phyloP scores from a whole-genome alignment of 1,140 invertebrate species.

The Ceratina calcarata region DNA sequence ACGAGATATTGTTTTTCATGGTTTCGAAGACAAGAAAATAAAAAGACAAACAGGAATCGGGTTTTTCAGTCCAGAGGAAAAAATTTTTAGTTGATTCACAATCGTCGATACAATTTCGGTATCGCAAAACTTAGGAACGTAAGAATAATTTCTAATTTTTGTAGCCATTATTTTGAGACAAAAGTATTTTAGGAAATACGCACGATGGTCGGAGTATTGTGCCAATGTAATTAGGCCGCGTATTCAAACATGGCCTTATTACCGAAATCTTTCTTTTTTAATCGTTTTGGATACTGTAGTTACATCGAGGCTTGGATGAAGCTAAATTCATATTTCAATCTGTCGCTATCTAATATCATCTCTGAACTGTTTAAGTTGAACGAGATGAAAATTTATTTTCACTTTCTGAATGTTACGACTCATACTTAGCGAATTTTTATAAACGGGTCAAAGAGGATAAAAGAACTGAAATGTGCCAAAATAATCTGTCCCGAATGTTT shows the following conservation, averaged over 20 bases:
- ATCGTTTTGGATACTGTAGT: too few relatives aligned
- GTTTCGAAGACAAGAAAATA: background rate
- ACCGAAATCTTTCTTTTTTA: too few relatives aligned
- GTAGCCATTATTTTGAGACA: background rate
- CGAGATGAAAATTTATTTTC: too few relatives aligned
- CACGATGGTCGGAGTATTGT: conserved; percentile 47
- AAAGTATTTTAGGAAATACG: conserved; percentile 39
- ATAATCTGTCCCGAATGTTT: conserved; percentile 37
- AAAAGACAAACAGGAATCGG: conserved; percentile 8
- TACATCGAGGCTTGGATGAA: too few relatives aligned
- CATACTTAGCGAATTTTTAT: background rate
- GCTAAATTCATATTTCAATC: too few relatives aligned
- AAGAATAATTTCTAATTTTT: conserved; percentile 17
- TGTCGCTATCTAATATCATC: too few relatives aligned
- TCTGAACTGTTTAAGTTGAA: too few relatives aligned
- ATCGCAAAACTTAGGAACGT: conserved; percentile 10
- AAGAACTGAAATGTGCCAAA: conserved; percentile 69
- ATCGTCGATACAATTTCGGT: conserved; percentile 41
- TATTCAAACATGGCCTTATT: too few relatives aligned
- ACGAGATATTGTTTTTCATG: background rate
- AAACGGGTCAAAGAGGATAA: conserved; percentile 10
- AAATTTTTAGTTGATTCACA: background rate
- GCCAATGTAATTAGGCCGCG: conserved; percentile 49
- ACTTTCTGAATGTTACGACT: too few relatives aligned
- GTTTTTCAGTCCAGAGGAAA: background rate